These are phyloP conservation scores for Amiota communis DNA, from an alignment of 2,888 invertebrate species.

Conservation along the genomic window DNA sequence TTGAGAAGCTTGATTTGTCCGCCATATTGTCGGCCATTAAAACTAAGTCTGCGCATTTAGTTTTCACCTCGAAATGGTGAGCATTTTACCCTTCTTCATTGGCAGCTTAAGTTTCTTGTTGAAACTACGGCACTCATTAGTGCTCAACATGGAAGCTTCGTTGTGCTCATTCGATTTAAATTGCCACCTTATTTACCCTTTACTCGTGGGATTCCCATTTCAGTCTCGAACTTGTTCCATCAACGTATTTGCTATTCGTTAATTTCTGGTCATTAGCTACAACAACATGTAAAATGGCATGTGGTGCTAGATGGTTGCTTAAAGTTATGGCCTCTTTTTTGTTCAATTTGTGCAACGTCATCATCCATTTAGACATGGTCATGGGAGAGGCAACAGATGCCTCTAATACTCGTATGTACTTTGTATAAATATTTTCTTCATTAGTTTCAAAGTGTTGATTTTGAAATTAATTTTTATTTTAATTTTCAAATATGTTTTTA, in stretches of 20 bases:
- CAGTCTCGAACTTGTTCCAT: constrained; percentile 13
- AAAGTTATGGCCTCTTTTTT: constrained; percentile 11
- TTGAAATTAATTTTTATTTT: neutral
- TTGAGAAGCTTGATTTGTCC: constrained; percentile 36
- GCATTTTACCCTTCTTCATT: no score
- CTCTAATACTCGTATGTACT: no score
- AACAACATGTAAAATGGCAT: constrained; percentile 62
- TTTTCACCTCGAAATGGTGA: constrained; percentile 26
- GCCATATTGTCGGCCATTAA: constrained; percentile 67
- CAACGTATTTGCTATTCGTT: constrained; percentile 27
- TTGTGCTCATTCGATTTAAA: constrained; percentile 65
- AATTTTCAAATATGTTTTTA: no score
- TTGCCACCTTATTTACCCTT: constrained; percentile 65
- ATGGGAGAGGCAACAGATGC: neutral
- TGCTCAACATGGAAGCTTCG: constrained; percentile 68
- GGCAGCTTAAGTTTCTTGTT: constrained; percentile 12
- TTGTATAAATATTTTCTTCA: no score
- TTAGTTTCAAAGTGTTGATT: neutral
- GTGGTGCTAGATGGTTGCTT: constrained; percentile 40
- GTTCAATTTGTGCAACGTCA: constrained; percentile 60
- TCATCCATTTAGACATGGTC: constrained; percentile 51
- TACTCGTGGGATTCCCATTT: constrained; percentile 57
- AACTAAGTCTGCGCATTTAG: constrained; percentile 64
- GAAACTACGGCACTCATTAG: constrained; percentile 60
- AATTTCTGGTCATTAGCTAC: constrained; percentile 59